A percentile compares a stretch with the other conserved stretches of the same genome.
phyloP scores from a whole-genome alignment of 2,113 vertebrate species.

The Carlito syrichta region DNA sequence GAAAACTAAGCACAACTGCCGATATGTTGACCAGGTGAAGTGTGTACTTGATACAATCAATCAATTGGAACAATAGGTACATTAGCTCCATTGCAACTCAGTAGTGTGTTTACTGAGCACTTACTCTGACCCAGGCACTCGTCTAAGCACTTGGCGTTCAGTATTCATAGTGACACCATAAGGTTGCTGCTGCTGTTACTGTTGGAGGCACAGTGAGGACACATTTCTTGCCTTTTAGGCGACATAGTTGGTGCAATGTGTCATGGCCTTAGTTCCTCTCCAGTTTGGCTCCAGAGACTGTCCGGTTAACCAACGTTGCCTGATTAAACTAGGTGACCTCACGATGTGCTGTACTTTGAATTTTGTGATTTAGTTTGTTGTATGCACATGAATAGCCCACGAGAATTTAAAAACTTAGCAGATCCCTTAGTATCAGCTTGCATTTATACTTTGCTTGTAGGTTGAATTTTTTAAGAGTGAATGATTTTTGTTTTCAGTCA shows the following conservation, averaged over 20 bases:
- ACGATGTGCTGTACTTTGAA: background rate
- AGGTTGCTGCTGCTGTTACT: background rate
- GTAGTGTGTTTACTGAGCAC: background rate
- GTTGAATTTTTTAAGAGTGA: background rate
- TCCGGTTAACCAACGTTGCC: background rate
- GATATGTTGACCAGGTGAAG: background rate
- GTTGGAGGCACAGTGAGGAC: background rate
- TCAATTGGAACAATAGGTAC: background rate
- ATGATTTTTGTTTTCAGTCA: constrained; percentile 7
- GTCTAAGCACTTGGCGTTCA: background rate
- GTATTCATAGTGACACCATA: background rate
- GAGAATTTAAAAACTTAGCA: background rate
- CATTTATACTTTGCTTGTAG: constrained; percentile 23
- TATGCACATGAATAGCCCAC: background rate
- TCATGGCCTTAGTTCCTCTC: background rate
- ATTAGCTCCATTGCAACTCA: background rate
- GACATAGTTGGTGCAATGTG: background rate
- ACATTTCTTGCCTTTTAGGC: background rate
- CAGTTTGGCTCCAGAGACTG: background rate
- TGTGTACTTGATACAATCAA: background rate
- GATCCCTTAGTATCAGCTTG: background rate
- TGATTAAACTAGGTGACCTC: background rate
- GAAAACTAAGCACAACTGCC: background rate
- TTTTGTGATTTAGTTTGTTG: background rate
- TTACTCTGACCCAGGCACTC: background rate